A percentile compares a stretch with the other conserved stretches of the same genome.
These are phyloP conservation scores for Oryzias curvinotus DNA, from an alignment of 2,113 vertebrate genomes.

Conservation along the genomic window DNA sequence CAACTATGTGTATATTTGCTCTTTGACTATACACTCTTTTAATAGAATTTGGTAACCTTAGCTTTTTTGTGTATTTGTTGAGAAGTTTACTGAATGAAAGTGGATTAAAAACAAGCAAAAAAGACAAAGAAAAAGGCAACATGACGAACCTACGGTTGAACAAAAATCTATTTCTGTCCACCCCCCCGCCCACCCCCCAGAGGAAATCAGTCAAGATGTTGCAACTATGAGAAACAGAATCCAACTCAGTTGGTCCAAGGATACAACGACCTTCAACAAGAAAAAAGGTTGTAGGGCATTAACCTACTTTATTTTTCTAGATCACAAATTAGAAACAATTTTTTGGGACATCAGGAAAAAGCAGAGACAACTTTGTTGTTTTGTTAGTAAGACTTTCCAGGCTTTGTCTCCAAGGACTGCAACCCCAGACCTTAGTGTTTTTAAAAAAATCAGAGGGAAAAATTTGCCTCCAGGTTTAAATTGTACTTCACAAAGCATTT, in stretches of 20 bases:
- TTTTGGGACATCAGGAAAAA: conserved; percentile 16
- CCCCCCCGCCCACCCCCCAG: conserved; percentile 47
- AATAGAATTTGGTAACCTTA: no score
- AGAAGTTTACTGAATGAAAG: conserved; percentile 2
- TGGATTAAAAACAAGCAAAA: neutral
- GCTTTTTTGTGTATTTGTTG: no score
- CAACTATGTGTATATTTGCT: no score
- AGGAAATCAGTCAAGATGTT: conserved; percentile 60
- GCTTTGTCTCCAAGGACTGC: neutral
- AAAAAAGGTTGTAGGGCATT: neutral
- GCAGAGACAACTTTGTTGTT: conserved; percentile 24
- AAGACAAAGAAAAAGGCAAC: neutral
- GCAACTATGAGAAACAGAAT: conserved; percentile 58
- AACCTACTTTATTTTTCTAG: neutral
- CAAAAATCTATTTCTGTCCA: conserved; percentile 52
- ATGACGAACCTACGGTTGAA: conserved; percentile 29
- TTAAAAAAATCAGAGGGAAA: no score
- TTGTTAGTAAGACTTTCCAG: conserved; percentile 14
- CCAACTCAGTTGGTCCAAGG: conserved; percentile 47
- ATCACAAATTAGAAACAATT: neutral
- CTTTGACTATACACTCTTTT: no score
- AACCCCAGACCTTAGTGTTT: conserved; percentile 6
- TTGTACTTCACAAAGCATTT: conserved; percentile 8
- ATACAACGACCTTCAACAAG: conserved; percentile 47
- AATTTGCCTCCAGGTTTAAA: conserved; percentile 7